Percentiles rank a stretch among this genome's conserved stretches.
These are phyloP conservation scores for Pangasius larnaudii DNA, from an alignment of 2,797 vertebrate species.

Conservation along the genomic window DNA sequence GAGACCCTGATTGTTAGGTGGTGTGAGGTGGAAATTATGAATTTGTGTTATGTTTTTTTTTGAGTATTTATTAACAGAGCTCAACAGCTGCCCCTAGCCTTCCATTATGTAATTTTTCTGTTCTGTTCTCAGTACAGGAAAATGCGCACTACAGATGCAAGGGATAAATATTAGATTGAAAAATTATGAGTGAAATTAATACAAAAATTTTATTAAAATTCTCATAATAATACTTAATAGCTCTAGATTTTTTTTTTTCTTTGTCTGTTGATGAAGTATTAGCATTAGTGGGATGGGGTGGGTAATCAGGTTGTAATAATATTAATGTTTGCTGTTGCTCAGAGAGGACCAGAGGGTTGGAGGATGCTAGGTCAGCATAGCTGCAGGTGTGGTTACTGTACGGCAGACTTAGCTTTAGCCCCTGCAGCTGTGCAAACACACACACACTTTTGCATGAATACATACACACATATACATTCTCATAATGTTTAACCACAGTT, in stretches of 20 bases:
- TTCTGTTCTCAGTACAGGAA: background rate
- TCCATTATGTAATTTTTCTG: background rate
- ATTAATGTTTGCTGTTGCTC: slow-evolving; percentile 66
- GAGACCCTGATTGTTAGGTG: background rate
- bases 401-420: slow-evolving; percentile 52
- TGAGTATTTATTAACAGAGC: background rate
- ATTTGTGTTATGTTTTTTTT: background rate
- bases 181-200: background rate
- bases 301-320: slow-evolving; percentile 66
- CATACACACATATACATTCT: background rate
- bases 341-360: slow-evolving; percentile 17
- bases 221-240: background rate
- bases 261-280: slow-evolving; percentile 45
- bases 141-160: background rate
- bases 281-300: slow-evolving; percentile 40
- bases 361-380: slow-evolving; percentile 72
- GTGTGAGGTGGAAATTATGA: background rate
- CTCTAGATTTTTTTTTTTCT: background rate
- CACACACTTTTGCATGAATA: slow-evolving; percentile 35
- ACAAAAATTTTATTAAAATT: background rate
- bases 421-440: slow-evolving; percentile 78
- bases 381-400: slow-evolving; percentile 73
- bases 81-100: background rate
- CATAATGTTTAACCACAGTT: background rate
- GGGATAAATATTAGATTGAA: background rate